These are phyloP conservation scores for Drosophila parvula DNA, from an alignment of 1,140 invertebrate species.

Conservation along the genomic window DNA sequence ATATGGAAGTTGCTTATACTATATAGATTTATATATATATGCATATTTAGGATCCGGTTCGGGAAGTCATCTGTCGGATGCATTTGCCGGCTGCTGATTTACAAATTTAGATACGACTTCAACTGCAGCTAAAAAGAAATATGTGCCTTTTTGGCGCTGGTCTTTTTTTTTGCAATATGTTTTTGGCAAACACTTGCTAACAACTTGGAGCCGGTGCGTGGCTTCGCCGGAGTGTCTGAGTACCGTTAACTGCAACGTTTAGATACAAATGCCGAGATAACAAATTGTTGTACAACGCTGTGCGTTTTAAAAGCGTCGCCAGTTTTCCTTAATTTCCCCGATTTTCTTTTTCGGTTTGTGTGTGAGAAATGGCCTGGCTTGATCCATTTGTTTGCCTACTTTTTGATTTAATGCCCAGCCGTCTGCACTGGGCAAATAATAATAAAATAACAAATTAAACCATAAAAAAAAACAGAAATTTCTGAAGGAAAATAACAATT, in stretches of 20 bases:
- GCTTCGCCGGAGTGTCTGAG: conserved; percentile 33
- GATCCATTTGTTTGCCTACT: not conserved
- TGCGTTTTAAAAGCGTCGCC: conserved; percentile 45
- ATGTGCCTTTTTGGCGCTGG: conserved; percentile 60
- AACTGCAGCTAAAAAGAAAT: conserved; percentile 14
- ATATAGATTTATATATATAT: not conserved
- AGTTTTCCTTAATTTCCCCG: conserved; percentile 21
- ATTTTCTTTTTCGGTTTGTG: conserved; percentile 42
- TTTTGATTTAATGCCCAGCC: not conserved
- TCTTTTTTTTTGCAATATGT: conserved; percentile 53
- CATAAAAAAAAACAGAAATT: not conserved
- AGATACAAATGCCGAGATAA: conserved; percentile 74
- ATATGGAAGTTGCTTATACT: conserved; percentile 10
- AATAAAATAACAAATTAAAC: not conserved
- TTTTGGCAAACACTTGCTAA: conserved; percentile 68
- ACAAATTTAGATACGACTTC: conserved; percentile 38
- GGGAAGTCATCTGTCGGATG: conserved; percentile 43
- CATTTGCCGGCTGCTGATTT: conserved; percentile 30
- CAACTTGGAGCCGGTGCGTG: conserved; percentile 57
- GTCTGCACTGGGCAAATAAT: not conserved
- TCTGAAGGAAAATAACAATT: not conserved
- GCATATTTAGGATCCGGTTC: conserved; percentile 1
- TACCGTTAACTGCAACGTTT: conserved; percentile 77
- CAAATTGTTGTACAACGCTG: conserved; percentile 72
- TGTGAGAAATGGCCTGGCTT: conserved; percentile 59